phyloP scores from a whole-genome alignment of 2,888 invertebrate genomes.

The Athrips mouffetella region DNA sequence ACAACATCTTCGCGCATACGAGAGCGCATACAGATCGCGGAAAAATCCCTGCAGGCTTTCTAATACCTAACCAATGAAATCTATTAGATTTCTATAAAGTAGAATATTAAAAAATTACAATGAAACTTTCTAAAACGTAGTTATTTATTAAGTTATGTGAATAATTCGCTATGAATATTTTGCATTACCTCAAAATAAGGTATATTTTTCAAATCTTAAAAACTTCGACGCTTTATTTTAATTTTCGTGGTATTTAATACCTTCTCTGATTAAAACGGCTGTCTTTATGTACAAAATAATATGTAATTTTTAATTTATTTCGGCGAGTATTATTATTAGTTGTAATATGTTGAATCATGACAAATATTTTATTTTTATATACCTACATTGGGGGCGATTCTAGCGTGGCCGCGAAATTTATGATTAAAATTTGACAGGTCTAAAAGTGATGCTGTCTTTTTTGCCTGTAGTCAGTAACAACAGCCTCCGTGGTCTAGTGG shows the following conservation, averaged over 20 bases:
- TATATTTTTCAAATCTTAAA: conserved; percentile 28
- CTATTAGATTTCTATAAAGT: not conserved
- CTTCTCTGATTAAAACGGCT: conserved; percentile 47
- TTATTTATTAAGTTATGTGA: conserved; percentile 12
- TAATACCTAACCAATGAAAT: too few species aligned
- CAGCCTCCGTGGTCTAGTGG: too few species aligned
- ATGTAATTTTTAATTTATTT: conserved; percentile 33
- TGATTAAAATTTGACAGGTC: too few species aligned
- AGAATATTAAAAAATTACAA: not conserved
- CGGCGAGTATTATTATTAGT: conserved; percentile 66
- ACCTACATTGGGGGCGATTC: too few species aligned
- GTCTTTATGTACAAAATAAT: conserved; percentile 61
- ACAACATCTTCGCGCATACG: too few species aligned
- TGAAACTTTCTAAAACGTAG: conserved; percentile 1
- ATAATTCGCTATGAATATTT: conserved; percentile 16
- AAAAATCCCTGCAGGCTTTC: too few species aligned
- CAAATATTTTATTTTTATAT: conserved; percentile 67
- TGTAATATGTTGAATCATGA: conserved; percentile 67
- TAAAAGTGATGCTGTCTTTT: too few species aligned
- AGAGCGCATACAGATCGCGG: too few species aligned
- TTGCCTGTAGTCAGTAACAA: too few species aligned
- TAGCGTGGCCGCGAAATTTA: too few species aligned
- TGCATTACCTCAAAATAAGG: conserved; percentile 39
- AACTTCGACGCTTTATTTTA: not conserved
- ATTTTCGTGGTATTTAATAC: conserved; percentile 50